Base-by-base conservation (phyloP, 53 echinoderm and acorn worm species). In the Temnopleurus reevesii region DNA sequence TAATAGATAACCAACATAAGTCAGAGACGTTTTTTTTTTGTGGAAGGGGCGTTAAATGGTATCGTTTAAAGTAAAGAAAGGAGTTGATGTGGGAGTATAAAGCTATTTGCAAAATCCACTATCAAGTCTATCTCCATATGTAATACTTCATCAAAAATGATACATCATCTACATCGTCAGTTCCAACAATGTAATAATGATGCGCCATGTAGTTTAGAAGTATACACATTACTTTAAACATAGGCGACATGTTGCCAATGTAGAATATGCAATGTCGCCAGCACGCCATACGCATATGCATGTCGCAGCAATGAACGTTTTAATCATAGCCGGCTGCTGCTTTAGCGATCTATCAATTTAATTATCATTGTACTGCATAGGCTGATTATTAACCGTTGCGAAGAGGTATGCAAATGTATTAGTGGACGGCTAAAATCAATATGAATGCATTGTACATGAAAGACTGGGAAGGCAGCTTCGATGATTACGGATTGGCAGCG, bases 301-400 rank as follows among this genome's bases (percentile, higher is more conserved):
- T 35, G 36, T 12, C 10, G 49, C 49, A 66, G 79, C 79, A 77
- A 77, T 47, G 49, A 47, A 49, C 79, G 79, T 77, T 77, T n/a
- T 77, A 77, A 77, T 77, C 28, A 47, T 47, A 49, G 49, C 46
- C 49, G 79, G 46, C 79, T 49, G 79, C 71, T 66, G 71, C 38
- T 66, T 41, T 66, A 66, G 10, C 79, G 51, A 79, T 82, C 56
- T 35, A 82, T 82, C 83, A 82, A 55, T 82, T 82, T 82, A 55
- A 55, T 56, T 55, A 82, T 26, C 83, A 55, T 82, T 47, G 53
- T 82, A 36, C 53, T 55, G 25, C 51, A 19, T 12, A n/a, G 47
- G 15, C 51, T 49, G 79, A 29, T 49, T 47, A 66, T 66, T 66
- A 66, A 66, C 71, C 41, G 71, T 41, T 66, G 71, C 19, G 71